A percentile compares a stretch with the other conserved stretches of the same genome.
Conservation (phyloP, 2,888 invertebrate genomes). For the Onchidella celtica region DNA sequence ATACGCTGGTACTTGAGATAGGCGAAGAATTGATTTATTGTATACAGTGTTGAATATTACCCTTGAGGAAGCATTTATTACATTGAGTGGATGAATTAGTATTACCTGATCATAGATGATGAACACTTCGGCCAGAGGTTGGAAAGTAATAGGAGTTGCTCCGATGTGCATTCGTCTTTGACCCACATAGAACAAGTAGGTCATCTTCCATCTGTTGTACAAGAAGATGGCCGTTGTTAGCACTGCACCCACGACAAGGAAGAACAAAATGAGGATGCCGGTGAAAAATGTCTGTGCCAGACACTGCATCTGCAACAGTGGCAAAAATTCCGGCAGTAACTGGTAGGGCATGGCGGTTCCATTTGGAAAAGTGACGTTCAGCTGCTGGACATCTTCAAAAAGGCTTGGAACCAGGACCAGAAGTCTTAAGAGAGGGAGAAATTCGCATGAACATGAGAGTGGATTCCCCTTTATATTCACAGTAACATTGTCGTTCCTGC, state of each 20-base stretch:
- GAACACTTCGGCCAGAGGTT: background rate
- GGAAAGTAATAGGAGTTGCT: background rate
- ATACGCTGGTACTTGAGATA: too few relatives aligned
- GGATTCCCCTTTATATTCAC: background rate
- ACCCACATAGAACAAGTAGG: background rate
- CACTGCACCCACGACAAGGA: background rate
- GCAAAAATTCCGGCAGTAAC: background rate
- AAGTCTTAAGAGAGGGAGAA: background rate
- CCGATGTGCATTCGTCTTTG: background rate
- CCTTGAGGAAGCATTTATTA: too few relatives aligned
- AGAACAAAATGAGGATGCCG: background rate
- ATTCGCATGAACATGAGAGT: background rate
- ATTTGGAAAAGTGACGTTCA: background rate
- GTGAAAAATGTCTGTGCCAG: background rate
- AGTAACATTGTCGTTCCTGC: background rate
- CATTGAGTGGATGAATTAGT: background rate
- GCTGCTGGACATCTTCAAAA: background rate
- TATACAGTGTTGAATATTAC: too few relatives aligned
- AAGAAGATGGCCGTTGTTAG: background rate
- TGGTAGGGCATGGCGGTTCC: background rate
- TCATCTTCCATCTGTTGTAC: background rate
- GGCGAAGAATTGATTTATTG: too few relatives aligned
- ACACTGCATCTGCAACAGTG: background rate
- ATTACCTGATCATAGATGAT: constrained; percentile 7
- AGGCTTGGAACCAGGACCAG: background rate